Evolutionary conservation across 1,140 invertebrate genomes (phyloP).

Genomic region (Eupeodes corollae): DNA sequence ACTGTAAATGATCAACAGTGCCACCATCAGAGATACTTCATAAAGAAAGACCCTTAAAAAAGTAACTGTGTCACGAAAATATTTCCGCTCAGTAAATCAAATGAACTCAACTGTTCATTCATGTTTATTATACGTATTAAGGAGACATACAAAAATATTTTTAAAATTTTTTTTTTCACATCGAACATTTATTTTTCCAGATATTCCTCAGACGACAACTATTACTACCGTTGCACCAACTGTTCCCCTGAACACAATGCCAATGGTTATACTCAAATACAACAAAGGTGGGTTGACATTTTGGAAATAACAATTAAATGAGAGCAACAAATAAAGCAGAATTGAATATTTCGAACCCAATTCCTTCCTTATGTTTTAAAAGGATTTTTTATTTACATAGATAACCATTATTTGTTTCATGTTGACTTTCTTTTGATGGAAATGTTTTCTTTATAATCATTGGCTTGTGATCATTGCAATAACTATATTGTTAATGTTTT

Average conservation of each 20-base stretch:
- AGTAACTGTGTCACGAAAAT: not conserved
- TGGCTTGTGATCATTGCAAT: not conserved
- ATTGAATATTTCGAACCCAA: not conserved
- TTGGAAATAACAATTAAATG: not conserved
- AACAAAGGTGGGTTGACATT: slow-evolving; percentile 22
- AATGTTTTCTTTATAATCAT: not conserved
- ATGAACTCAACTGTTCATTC: not conserved
- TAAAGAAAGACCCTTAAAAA: no score
- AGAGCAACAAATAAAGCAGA: no score
- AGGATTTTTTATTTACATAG: not conserved
- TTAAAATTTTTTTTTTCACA: not conserved
- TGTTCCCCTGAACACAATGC: slow-evolving; percentile 27
- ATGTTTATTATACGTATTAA: not conserved
- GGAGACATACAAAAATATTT: not conserved
- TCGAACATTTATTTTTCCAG: slow-evolving; percentile 6
- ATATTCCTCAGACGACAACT: slow-evolving; percentile 34
- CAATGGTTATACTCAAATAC: slow-evolving; percentile 23
- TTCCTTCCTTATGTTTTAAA: not conserved
- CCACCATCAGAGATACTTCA: no score
- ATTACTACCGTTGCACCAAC: slow-evolving; percentile 33
- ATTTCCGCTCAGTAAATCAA: not conserved
- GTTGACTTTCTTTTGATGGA: not conserved
- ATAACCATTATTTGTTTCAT: not conserved
- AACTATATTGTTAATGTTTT: slow-evolving; percentile 2
- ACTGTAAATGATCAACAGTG: no score